These are phyloP conservation scores for Esox niger DNA, from an alignment of 2,113 vertebrate genomes.

Conservation along the genomic window DNA sequence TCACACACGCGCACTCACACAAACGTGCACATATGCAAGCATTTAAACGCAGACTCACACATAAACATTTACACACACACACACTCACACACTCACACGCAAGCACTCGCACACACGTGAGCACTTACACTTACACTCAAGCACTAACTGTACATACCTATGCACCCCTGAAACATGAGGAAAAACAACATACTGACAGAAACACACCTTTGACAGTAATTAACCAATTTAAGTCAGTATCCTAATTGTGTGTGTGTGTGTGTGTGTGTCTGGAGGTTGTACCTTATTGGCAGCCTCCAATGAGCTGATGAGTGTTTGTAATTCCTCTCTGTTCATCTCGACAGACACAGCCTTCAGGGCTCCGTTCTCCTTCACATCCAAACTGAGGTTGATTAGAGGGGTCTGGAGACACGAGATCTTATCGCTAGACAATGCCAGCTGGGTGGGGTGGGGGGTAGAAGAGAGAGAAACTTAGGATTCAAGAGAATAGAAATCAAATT, in stretches of 20 bases:
- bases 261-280: neutral
- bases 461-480: neutral
- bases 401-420: conserved; percentile 90
- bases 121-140: conserved; percentile 1
- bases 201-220: neutral
- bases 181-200: conserved; percentile 2
- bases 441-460: conserved; percentile 15
- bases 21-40: neutral
- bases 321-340: conserved; percentile 91
- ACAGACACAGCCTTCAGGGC: conserved; percentile 74
- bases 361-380: conserved; percentile 83
- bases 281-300: conserved; percentile 96
- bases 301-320: conserved; percentile 83
- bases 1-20: too few species aligned
- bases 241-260: neutral
- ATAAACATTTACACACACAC: neutral
- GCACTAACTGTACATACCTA: neutral
- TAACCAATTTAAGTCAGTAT: too few species aligned
- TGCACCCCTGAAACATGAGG: neutral
- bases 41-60: neutral
- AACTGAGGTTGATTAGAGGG: conserved; percentile 85
- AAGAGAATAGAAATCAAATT: too few species aligned
- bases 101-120: conserved; percentile 10
- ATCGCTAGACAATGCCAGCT: conserved; percentile 94
- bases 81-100: neutral